Conservation (phyloP, 2,888 invertebrate genomes). For the Alcis repandata region DNA sequence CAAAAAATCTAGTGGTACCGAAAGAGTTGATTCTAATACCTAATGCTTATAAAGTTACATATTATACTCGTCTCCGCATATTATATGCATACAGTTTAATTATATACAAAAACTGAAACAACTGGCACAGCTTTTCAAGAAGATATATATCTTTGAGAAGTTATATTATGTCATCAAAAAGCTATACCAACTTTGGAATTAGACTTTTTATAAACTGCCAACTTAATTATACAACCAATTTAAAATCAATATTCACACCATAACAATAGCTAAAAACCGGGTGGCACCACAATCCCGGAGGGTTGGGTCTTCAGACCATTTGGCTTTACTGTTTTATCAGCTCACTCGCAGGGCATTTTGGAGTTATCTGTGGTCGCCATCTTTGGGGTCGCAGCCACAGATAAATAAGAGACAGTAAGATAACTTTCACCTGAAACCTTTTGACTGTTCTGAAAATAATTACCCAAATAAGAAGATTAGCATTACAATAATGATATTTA, state of each 20-base stretch:
- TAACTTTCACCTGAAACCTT: background rate
- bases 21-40: no score
- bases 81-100: no score
- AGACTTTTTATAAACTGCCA: background rate
- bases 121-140: no score
- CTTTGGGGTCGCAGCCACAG: constrained; percentile 64
- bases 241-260: constrained; percentile 34
- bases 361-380: constrained; percentile 76
- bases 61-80: no score
- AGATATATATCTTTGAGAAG: no score
- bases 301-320: constrained; percentile 64
- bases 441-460: background rate
- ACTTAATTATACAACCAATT: constrained; percentile 34
- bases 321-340: constrained; percentile 79
- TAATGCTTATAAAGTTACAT: no score
- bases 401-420: constrained; percentile 40
- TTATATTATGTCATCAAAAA: no score
- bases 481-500: no score
- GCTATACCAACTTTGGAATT: background rate
- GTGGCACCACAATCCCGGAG: constrained; percentile 33
- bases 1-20: no score
- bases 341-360: constrained; percentile 72
- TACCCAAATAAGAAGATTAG: no score
- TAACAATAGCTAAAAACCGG: constrained; percentile 35
- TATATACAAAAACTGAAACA: no score